Base-by-base conservation (phyloP, 2,888 invertebrate genomes). In the Synergus gifuensis region DNA sequence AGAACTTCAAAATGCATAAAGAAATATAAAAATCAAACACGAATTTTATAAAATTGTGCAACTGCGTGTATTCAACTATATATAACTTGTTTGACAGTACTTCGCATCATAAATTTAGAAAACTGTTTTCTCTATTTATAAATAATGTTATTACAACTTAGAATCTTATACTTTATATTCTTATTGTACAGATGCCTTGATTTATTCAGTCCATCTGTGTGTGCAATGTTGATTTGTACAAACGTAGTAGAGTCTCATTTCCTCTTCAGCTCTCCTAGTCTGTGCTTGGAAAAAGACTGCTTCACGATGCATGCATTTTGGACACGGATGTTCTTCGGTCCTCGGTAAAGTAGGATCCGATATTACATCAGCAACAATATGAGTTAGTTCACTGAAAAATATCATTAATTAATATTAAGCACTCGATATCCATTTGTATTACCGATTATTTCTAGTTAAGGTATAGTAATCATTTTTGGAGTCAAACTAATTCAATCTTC, bases 251-350 rank as follows among this genome's bases (percentile, higher is more conserved):
- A 99, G 94, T 92, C 98, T 95, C 99, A 99, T 99, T 93, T 98
- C 98, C 91, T 99, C 98, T 94, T 99, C 99, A 89, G 99, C 99
- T 87, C 98, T 95, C 83, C 98, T 94, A 0, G 98, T 98, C 92
- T 99, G 98, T 0, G 99, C 99, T 94, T 98, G 98, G 93, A 99
- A 99, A 93, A 99, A 99, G 8, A 99, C 99, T 0, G 99, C 98
- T 92, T 99, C 98, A 82, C 97, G 94, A 92, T 98, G 97, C 83
- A 95, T 95, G 92, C 99, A 99, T 91, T 98, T 97, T 0, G 99
- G 99, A 92, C 99, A 99, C 79, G 98, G 97, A 93, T 99, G 99
- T 89, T 99, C 99, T 92, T 99, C 98, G 0, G 99, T 99, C 85
- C 99, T 95, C 0, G 99, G 99, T 82, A 99, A 93, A 0, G 99